These are phyloP conservation scores for Drosophila acutilabella DNA, from an alignment of 2,888 invertebrate genomes.

Conservation along the genomic window DNA sequence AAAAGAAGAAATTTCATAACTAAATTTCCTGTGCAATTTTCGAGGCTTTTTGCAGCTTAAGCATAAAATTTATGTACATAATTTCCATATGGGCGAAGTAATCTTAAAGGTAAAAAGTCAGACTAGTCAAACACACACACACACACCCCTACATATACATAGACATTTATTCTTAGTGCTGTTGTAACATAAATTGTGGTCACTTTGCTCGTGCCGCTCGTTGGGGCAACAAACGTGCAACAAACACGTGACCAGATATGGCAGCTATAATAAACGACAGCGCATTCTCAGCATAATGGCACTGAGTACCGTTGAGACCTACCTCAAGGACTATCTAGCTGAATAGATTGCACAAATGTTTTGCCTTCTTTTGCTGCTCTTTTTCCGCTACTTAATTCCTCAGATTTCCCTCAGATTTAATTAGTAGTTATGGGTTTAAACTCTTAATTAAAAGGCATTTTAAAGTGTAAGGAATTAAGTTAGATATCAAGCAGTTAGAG, in stretches of 20 bases:
- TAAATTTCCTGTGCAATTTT: conserved; percentile 37
- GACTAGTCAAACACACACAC: background rate
- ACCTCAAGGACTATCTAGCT: conserved; percentile 18
- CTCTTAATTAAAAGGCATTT: conserved; percentile 7
- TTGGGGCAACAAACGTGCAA: conserved; percentile 23
- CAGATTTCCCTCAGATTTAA: conserved; percentile 1
- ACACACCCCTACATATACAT: background rate
- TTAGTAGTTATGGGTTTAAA: background rate
- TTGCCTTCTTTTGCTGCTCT: background rate
- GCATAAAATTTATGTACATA: conserved; percentile 30
- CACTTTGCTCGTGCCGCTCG: conserved; percentile 31
- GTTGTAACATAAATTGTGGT: conserved; percentile 41
- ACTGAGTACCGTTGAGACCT: conserved; percentile 8
- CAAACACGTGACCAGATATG: conserved; percentile 32
- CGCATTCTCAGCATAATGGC: conserved; percentile 30
- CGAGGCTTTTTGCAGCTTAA: conserved; percentile 7
- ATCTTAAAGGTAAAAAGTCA: conserved; percentile 17
- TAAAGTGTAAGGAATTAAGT: conserved; percentile 1
- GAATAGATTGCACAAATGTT: conserved; percentile 13
- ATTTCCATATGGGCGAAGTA: conserved; percentile 38
- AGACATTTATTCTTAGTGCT: background rate
- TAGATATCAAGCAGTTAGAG: too few relatives aligned
- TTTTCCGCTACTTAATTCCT: conserved; percentile 1
- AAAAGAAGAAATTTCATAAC: conserved; percentile 18
- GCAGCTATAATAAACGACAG: conserved; percentile 28